Base-by-base conservation (phyloP, 1,140 invertebrate species). In the Amyelois transitella region DNA sequence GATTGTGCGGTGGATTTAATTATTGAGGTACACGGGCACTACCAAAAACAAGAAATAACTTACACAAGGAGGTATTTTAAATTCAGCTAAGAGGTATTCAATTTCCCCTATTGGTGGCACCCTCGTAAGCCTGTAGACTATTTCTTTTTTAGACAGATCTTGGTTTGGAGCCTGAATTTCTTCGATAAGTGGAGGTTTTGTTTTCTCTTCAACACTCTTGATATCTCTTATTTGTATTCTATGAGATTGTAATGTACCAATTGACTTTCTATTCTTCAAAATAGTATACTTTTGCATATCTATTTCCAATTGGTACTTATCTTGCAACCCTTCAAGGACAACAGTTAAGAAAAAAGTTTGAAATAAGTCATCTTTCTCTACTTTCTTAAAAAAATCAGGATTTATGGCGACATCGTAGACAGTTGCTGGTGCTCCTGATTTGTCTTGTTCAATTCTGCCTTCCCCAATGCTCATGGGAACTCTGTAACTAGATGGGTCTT, bases 401-500 rank as follows among this genome's bases (percentile, higher is more conserved):
- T 94, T 93, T 8, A 97, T 91, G 6, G 94, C 93, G 32, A 96
- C 91, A 81, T 96, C 95, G 81, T 93, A 95, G 0, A 91, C 94
- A 55, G 91, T 91, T 19, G 93, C 93, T 0, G 91, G 89, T 12
- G 89, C 86, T 12, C 94, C 93, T 62, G 91, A 91, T 83, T 96
- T 97, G 80, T 97, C 96, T 18, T 89, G 81, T 72, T 96, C 96
- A 10, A 89, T 88, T 65, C 94, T 93, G 44, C 93, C 91, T 74
- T 94, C 92, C 0, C 95, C 96, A 62, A 98, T 94, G 75, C 95
- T 96, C 94, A 98, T 95, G 1, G 96, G 96, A 43, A 98, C 92
- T 50, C 93, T 88, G 77, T 93, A 97, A 43, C 90, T 90, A 4
- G 91, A 91, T 0, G 92, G 90, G 53, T 93, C 91, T 51, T 96